Conservation (phyloP, 2,113 vertebrate species). For the Dasypus novemcinctus region DNA sequence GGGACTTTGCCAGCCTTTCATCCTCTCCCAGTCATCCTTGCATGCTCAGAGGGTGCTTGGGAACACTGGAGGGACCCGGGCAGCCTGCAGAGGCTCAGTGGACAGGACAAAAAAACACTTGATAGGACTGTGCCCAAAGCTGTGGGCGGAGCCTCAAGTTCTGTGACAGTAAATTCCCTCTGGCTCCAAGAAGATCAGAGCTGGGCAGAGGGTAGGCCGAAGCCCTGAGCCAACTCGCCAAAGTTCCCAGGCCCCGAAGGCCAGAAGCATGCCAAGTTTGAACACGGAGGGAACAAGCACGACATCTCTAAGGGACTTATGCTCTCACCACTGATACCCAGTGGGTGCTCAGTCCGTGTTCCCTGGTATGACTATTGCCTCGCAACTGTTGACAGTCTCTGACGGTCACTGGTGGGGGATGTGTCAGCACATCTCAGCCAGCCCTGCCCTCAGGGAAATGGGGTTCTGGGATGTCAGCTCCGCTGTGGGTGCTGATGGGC, state of each 20-base stretch:
- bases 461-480: too few species aligned
- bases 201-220: not conserved
- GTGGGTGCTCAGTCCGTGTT: not conserved
- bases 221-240: not conserved
- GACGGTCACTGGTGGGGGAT: not conserved
- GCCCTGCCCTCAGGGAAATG: not conserved
- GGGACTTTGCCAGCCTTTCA: not conserved
- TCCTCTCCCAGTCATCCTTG: not conserved
- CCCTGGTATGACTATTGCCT: accelerated
- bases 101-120: not conserved
- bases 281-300: not conserved
- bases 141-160: not conserved
- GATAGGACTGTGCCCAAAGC: not conserved
- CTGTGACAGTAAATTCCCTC: not conserved
- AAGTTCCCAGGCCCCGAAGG: not conserved
- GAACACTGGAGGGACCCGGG: not conserved
- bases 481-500: accelerated
- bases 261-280: not conserved
- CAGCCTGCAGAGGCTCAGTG: not conserved
- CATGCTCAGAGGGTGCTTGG: not conserved
- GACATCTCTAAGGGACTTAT: not conserved
- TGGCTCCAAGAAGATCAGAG: not conserved
- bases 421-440: accelerated
- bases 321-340: accelerated
- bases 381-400: not conserved